Evolutionary conservation across 2,888 invertebrate genomes (phyloP), one percentile per base, ranked within the genome.

Genomic region (Drosophila macrothrix): DNA sequence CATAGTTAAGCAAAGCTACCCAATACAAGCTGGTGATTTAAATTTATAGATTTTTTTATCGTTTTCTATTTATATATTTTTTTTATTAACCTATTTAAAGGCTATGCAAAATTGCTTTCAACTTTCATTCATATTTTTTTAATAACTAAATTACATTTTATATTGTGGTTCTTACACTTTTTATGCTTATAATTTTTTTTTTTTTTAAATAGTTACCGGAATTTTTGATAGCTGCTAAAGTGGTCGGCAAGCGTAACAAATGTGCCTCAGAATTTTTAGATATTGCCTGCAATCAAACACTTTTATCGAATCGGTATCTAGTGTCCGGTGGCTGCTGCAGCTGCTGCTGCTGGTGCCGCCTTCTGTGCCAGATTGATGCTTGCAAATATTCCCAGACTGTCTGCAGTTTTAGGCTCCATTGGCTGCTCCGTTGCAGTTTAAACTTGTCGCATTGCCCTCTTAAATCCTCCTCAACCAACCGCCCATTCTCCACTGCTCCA

Each of bases 361-460:
- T 50, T 54, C 10, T 22, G 29, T 49, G 33, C 10, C 10, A 50
- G 53, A 75, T 76, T 76, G 71, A 66, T 71, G 46, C 35, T 65
- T 64, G 39, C 43, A 25, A 66, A 69, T 69, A 55, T 62, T 46
- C 14, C 16, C 53, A 59, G 80, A 56, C 66, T 69, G 46, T 69
- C 55, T 66, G 69, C 80, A 79, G 59, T 75, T 77, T 66, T 58
- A 74, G 65, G 77, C 66, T 60, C 63, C 66, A 75, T 69, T 75
- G 67, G 53, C 33, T 66, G 33, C 28, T 22, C 29, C 39, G 33
- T 62, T 61, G 65, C 68, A 50, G 50, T 35, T 43, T 14, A 43
- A 52, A 63, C 46, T 49, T 76, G 78, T 72, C 76, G 77, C 76
- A 76, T 54, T 67, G 65, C 74, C 59, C 19, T 9, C 49, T 25